Evolutionary conservation across 2,888 invertebrate genomes (phyloP).

Genomic region (Chymomyza procnemis): DNA sequence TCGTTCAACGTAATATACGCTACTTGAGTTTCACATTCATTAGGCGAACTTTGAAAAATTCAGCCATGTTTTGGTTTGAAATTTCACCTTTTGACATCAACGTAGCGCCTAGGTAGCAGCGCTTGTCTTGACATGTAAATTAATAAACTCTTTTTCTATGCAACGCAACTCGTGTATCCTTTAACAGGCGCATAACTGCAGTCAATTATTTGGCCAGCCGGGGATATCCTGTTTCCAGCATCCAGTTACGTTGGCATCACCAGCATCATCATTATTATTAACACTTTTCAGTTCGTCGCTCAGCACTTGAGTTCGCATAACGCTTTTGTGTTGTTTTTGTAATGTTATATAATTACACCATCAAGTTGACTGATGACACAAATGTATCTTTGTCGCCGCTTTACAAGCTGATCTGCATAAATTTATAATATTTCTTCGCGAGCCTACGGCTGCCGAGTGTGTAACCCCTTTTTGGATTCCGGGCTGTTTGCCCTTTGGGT

Average conservation of each 20-base stretch:
- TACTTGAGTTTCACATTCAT: conserved; percentile 11
- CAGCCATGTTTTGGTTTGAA: conserved; percentile 55
- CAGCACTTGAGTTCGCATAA: conserved; percentile 59
- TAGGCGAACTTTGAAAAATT: conserved; percentile 4
- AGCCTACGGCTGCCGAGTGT: background rate
- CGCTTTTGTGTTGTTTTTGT: conserved; percentile 42
- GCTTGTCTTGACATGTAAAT: conserved; percentile 65
- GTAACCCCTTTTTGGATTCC: conserved; percentile 32
- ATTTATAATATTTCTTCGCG: conserved; percentile 67
- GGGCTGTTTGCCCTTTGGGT: conserved; percentile 9
- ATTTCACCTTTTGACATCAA: conserved; percentile 62
- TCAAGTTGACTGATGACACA: conserved; percentile 79
- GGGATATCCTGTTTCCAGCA: conserved; percentile 64
- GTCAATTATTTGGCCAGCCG: conserved; percentile 56
- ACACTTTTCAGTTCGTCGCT: conserved; percentile 55
- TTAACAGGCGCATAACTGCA: conserved; percentile 59
- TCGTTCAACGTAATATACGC: conserved; percentile 2
- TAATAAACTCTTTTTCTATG: conserved; percentile 57
- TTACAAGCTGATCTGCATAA: conserved; percentile 70
- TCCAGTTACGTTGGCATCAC: conserved; percentile 50
- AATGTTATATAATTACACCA: conserved; percentile 77
- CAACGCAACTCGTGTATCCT: conserved; percentile 13
- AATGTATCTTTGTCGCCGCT: conserved; percentile 76
- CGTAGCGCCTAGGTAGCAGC: conserved; percentile 1
- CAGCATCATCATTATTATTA: conserved; percentile 61